A percentile compares a stretch with the other conserved stretches of the same genome.
Evolutionary conservation across 2,113 vertebrate genomes (phyloP).

Genomic region (Callopanchax toddi): DNA sequence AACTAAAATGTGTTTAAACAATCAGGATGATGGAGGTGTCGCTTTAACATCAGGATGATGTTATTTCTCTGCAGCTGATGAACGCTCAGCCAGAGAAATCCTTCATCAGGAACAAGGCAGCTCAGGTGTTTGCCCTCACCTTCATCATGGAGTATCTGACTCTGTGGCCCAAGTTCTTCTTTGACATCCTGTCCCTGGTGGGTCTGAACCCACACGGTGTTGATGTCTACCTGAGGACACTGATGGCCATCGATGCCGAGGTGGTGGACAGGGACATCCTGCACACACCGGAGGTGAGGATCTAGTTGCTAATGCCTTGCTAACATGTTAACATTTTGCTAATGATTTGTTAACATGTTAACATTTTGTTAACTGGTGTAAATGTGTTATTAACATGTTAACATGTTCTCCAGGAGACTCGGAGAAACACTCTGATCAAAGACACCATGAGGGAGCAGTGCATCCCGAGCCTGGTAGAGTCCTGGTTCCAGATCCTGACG

Average conservation of each 20-base stretch:
- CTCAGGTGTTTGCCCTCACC: conserved; percentile 95
- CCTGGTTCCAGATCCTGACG: conserved; percentile 98
- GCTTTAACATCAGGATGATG: no score
- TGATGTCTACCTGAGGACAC: conserved; percentile 93
- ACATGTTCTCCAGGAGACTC: conserved; percentile 84
- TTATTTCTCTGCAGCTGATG: conserved; percentile 86
- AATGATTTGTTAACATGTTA: no score
- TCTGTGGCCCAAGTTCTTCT: conserved; percentile 98
- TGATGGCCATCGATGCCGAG: conserved; percentile 97
- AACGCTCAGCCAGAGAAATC: conserved; percentile 90
- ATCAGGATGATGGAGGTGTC: no score
- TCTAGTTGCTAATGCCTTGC: no score
- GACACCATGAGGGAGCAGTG: conserved; percentile 96
- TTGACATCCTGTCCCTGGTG: conserved; percentile 92
- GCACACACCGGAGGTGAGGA: conserved; percentile 90
- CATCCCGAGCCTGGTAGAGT: conserved; percentile 96
- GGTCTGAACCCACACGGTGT: conserved; percentile 92
- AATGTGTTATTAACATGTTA: no score
- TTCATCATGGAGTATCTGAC: conserved; percentile 95
- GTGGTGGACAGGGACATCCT: conserved; percentile 94
- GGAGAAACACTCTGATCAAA: conserved; percentile 95
- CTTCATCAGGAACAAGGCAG: conserved; percentile 98
- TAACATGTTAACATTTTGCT: no score
- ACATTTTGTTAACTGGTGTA: no score
- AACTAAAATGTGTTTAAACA: no score